Conservation (phyloP, 2,797 vertebrate genomes). For the Acrossocheilus fasciatus region DNA sequence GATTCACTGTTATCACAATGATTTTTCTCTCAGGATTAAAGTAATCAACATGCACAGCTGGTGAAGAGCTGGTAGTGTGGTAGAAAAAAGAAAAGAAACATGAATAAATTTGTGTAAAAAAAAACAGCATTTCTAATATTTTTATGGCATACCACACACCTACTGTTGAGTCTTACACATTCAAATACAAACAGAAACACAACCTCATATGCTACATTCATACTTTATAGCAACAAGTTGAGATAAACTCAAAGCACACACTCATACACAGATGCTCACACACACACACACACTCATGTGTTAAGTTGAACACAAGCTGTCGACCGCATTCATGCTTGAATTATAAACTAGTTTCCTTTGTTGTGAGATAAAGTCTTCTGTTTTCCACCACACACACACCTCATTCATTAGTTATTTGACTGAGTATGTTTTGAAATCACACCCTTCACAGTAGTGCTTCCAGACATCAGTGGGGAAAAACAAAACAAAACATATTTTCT, state of each 20-base stretch:
- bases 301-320: background rate
- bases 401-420: slow-evolving; percentile 7
- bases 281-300: background rate
- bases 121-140: too few species aligned
- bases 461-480: background rate
- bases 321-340: background rate
- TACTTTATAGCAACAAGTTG: background rate
- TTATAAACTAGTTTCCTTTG: slow-evolving; percentile 9
- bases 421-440: slow-evolving; percentile 8
- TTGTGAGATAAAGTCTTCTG: background rate
- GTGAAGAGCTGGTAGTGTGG: background rate
- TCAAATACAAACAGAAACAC: background rate
- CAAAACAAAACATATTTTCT: slow-evolving; percentile 15
- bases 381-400: slow-evolving; percentile 18
- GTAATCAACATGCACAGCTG: background rate
- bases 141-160: too few species aligned
- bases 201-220: background rate
- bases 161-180: background rate
- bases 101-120: too few species aligned
- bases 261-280: background rate
- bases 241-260: background rate
- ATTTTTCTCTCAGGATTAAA: background rate
- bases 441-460: slow-evolving; percentile 9
- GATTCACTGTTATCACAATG: too few species aligned
- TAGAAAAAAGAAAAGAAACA: background rate